Evolutionary conservation across 1,140 invertebrate genomes (phyloP).

Genomic region (Anadara kagoshimensis): DNA sequence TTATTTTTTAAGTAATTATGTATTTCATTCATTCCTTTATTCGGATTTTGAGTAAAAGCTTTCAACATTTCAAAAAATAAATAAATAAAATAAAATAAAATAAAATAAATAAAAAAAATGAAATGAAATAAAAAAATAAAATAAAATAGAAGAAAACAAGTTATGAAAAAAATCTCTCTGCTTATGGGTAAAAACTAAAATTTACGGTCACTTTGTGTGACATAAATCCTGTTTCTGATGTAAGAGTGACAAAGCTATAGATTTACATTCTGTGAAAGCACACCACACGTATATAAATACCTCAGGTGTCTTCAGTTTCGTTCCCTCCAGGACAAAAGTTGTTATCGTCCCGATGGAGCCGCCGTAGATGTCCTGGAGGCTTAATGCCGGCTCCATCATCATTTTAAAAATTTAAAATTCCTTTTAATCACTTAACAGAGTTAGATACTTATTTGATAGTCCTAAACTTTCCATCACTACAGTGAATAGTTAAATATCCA

Average conservation of each 20-base stretch:
- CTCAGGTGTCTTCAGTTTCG: slow-evolving; percentile 45
- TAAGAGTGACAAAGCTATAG: no score
- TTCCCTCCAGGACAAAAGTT: slow-evolving; percentile 50
- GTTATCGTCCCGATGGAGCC: slow-evolving; percentile 37
- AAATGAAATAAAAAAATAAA: background rate
- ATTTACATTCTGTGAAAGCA: no score
- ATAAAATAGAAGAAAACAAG: background rate
- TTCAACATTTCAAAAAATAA: background rate
- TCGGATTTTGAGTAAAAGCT: no score
- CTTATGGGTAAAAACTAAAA: no score
- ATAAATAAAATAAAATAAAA: background rate
- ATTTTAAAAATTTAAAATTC: background rate
- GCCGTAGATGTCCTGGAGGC: slow-evolving; percentile 36
- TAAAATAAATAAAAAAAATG: background rate
- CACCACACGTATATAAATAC: slow-evolving; percentile 20
- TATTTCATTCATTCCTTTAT: no score
- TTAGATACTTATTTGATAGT: background rate
- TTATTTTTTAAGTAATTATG: no score
- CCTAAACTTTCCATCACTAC: background rate
- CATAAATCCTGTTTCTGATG: no score
- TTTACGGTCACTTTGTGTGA: no score
- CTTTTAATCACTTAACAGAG: slow-evolving; percentile 1
- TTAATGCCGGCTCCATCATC: slow-evolving; percentile 22
- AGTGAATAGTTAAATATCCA: background rate
- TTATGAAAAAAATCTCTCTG: no score